These are phyloP conservation scores for Macrochelys suwanniensis DNA, from an alignment of 2,797 vertebrate species.

Conservation along the genomic window DNA sequence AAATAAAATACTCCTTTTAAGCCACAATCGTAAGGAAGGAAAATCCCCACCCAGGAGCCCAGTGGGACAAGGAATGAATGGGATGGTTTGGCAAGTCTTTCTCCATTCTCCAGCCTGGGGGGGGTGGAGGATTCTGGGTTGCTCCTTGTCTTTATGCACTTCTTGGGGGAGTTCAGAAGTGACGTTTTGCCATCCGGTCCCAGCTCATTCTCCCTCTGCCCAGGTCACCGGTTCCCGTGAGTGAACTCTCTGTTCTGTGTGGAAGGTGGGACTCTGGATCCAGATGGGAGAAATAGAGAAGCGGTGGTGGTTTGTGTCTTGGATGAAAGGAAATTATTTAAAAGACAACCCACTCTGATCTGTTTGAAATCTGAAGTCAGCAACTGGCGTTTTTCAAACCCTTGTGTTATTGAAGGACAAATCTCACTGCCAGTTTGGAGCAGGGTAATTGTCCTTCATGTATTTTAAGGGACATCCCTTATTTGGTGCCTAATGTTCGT, in stretches of 20 bases:
- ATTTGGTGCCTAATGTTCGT: neutral
- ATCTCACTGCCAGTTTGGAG: neutral
- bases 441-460: neutral
- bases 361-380: neutral
- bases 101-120: slow-evolving; percentile 33
- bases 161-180: neutral
- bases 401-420: neutral
- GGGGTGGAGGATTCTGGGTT: neutral
- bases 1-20: slow-evolving; percentile 52
- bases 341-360: neutral
- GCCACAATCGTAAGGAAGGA: slow-evolving; percentile 28
- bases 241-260: neutral
- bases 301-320: neutral
- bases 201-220: neutral
- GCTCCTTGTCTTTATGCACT: neutral
- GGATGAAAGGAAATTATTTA: neutral
- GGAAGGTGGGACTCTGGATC: neutral
- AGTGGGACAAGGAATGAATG: neutral
- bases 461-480: neutral
- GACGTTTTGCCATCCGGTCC: neutral
- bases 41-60: neutral
- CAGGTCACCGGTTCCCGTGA: neutral
- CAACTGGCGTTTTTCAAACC: neutral
- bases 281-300: neutral
- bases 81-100: neutral